Evolutionary conservation across 2,113 vertebrate species (phyloP).

Genomic region (Oceanodroma tethys): DNA sequence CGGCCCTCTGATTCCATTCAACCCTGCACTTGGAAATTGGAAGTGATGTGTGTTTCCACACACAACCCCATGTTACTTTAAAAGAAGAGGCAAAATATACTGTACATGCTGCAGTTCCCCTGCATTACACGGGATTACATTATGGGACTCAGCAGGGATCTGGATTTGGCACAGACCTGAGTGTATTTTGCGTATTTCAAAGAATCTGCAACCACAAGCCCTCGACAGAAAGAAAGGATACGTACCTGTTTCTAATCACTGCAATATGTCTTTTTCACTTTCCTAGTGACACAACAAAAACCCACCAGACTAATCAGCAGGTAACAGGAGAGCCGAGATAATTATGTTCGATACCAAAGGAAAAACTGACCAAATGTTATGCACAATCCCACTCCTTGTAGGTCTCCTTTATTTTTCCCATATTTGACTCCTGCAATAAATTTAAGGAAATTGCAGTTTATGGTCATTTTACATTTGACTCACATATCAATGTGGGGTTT

Average conservation of each 20-base stretch:
- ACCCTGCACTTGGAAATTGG: background rate
- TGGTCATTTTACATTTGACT: background rate
- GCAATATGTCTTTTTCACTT: background rate
- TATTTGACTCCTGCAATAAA: background rate
- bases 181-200: background rate
- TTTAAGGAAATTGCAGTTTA: background rate
- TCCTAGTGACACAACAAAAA: background rate
- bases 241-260: constrained; percentile 5
- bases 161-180: background rate
- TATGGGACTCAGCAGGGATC: background rate
- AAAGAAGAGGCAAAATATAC: background rate
- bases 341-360: background rate
- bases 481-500: background rate
- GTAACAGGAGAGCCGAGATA: background rate
- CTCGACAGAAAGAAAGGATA: background rate
- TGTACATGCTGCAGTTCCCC: background rate
- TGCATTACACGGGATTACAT: background rate
- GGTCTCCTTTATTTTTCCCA: background rate
- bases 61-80: background rate
- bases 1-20: background rate
- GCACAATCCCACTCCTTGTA: background rate
- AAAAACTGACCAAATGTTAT: background rate
- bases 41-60: background rate
- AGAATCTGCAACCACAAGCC: background rate
- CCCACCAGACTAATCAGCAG: background rate